phyloP scores from a whole-genome alignment of 1,140 invertebrate genomes.

The Drosophila albomicans region DNA sequence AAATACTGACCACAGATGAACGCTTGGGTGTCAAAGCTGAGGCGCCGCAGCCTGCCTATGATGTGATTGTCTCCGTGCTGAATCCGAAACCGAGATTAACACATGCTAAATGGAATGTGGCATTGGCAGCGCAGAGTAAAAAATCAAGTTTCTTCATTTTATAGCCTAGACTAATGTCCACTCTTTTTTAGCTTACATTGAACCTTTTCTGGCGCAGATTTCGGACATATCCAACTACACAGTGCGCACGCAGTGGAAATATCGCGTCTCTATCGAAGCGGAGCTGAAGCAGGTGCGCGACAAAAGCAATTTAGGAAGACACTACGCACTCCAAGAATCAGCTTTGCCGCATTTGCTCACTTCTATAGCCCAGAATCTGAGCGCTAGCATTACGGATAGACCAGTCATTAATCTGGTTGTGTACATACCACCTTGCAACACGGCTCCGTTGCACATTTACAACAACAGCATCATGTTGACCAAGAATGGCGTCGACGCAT shows the following conservation, averaged over 20 bases:
- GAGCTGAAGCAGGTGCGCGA: constrained; percentile 87
- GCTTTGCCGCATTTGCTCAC: constrained; percentile 91
- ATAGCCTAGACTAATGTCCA: not conserved
- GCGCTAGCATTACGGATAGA: constrained; percentile 91
- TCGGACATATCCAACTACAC: constrained; percentile 90
- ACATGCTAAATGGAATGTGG: constrained; percentile 89
- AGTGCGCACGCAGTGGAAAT: constrained; percentile 95
- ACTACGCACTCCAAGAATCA: constrained; percentile 88
- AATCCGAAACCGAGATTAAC: constrained; percentile 91
- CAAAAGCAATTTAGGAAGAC: constrained; percentile 85
- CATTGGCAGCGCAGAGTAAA: constrained; percentile 87
- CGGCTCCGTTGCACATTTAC: constrained; percentile 91
- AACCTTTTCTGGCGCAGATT: constrained; percentile 90
- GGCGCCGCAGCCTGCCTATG: constrained; percentile 87
- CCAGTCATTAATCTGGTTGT: constrained; percentile 94
- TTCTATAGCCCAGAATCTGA: constrained; percentile 93
- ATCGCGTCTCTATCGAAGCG: constrained; percentile 91
- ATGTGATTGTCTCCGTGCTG: constrained; percentile 91
- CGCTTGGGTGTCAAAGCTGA: constrained; percentile 61
- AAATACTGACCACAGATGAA: constrained; percentile 73
- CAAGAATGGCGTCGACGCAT: constrained; percentile 87
- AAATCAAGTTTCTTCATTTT: not conserved
- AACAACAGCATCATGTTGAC: constrained; percentile 77
- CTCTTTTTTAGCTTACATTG: constrained; percentile 88
- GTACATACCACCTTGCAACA: constrained; percentile 91